Conservation (phyloP, 2,888 invertebrate genomes). For the Shargacucullia verbasci region DNA sequence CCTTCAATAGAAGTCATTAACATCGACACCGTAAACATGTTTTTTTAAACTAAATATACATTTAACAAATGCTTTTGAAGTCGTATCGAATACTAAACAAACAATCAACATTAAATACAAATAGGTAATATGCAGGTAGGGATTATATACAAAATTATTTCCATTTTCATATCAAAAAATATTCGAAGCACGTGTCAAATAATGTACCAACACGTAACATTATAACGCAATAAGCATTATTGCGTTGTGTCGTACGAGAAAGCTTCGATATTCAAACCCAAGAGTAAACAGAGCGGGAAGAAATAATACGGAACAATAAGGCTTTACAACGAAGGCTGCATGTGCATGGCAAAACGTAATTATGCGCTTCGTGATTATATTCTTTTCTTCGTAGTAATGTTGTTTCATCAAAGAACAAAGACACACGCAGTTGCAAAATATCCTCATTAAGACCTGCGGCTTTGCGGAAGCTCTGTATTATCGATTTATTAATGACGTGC, state of each 20-base stretch:
- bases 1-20: conserved; percentile 42
- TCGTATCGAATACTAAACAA: conserved; percentile 22
- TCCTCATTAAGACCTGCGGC: conserved; percentile 9
- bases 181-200: conserved; percentile 9
- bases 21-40: conserved; percentile 43
- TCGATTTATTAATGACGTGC: conserved; percentile 13
- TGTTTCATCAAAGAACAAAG: conserved; percentile 10
- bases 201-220: conserved; percentile 2
- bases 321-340: background rate
- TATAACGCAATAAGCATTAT: background rate
- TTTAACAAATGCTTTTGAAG: conserved; percentile 35
- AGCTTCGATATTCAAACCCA: conserved; percentile 3
- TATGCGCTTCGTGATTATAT: conserved; percentile 11
- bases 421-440: background rate
- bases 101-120: conserved; percentile 13
- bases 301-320: conserved; percentile 7
- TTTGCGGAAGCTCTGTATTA: conserved; percentile 8
- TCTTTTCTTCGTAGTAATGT: conserved; percentile 14
- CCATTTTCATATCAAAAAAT: conserved; percentile 3
- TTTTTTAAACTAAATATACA: conserved; percentile 36
- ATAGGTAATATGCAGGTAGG: background rate
- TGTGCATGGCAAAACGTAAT: conserved; percentile 12
- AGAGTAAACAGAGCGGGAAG: conserved; percentile 40
- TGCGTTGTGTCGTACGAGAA: conserved; percentile 1
- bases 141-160: conserved; percentile 3